Conservation (phyloP, 2,797 vertebrate species). For the Cheirogaleus major region DNA sequence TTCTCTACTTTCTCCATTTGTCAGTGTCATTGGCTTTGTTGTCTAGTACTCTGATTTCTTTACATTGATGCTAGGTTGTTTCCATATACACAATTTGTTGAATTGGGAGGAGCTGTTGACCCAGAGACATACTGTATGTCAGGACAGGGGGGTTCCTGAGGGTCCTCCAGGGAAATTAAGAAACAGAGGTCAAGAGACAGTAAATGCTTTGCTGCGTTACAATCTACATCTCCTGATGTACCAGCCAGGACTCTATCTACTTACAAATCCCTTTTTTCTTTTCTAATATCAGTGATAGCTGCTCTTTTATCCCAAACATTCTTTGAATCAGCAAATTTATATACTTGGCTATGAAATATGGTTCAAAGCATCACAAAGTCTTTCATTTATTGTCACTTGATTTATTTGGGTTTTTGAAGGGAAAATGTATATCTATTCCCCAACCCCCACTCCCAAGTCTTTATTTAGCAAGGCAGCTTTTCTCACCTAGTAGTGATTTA, state of each 20-base stretch:
- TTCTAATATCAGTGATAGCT: not conserved
- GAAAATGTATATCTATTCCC: not conserved
- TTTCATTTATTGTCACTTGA: not conserved
- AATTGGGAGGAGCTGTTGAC: rapidly evolving
- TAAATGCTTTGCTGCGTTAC: not conserved
- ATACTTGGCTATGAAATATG: not conserved
- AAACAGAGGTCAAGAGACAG: not conserved
- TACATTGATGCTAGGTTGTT: not conserved
- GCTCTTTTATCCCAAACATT: not conserved
- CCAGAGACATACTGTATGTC: not conserved
- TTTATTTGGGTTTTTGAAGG: not conserved
- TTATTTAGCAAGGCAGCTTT: not conserved
- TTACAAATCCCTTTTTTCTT: not conserved
- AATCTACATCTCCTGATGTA: not conserved
- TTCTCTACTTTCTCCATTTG: not conserved
- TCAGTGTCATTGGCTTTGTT: not conserved
- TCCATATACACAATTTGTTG: not conserved
- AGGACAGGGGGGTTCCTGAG: not conserved
- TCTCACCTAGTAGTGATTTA: not conserved
- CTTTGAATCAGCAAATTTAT: not conserved
- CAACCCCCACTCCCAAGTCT: not conserved
- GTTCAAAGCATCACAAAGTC: not conserved
- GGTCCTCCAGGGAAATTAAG: not conserved
- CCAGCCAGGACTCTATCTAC: not conserved
- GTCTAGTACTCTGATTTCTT: not conserved